These are phyloP conservation scores for Masnerella sp. DNA, from an alignment of 2,888 invertebrate genomes.

Conservation along the genomic window DNA sequence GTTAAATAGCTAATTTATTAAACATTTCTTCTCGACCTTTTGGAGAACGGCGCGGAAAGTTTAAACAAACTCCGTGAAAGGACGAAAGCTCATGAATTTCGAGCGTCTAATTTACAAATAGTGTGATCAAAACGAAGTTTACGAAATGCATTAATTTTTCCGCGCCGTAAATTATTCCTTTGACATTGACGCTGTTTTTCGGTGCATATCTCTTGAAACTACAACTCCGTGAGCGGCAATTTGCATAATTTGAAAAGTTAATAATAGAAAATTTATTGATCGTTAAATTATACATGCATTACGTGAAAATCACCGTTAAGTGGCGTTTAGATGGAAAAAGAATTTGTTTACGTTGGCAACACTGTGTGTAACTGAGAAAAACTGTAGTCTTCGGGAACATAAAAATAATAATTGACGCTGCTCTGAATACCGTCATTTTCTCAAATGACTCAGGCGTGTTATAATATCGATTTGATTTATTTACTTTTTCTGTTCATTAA, in stretches of 20 bases:
- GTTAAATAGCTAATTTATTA: conserved; percentile 41
- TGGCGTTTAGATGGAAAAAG: not conserved
- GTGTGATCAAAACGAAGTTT: conserved; percentile 13
- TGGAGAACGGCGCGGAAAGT: conserved; percentile 22
- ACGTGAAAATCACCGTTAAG: not conserved
- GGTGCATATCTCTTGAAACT: no score
- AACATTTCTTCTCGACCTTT: conserved; percentile 5
- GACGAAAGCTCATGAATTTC: conserved; percentile 24
- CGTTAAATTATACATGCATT: not conserved
- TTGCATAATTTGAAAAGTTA: not conserved
- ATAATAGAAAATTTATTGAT: not conserved
- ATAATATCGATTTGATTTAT: no score
- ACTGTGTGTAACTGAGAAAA: no score
- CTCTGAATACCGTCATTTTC: no score
- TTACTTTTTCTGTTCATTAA: no score
- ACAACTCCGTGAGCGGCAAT: not conserved
- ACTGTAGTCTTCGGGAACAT: no score
- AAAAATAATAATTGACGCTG: no score
- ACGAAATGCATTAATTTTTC: conserved; percentile 16
- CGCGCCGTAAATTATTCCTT: not conserved
- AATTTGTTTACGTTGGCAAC: no score
- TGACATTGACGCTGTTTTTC: not conserved
- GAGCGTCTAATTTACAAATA: conserved; percentile 3
- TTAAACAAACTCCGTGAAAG: conserved; percentile 18
- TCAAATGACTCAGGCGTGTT: no score